Base-by-base conservation (phyloP, 2,797 vertebrate species). In the Channa striata region DNA sequence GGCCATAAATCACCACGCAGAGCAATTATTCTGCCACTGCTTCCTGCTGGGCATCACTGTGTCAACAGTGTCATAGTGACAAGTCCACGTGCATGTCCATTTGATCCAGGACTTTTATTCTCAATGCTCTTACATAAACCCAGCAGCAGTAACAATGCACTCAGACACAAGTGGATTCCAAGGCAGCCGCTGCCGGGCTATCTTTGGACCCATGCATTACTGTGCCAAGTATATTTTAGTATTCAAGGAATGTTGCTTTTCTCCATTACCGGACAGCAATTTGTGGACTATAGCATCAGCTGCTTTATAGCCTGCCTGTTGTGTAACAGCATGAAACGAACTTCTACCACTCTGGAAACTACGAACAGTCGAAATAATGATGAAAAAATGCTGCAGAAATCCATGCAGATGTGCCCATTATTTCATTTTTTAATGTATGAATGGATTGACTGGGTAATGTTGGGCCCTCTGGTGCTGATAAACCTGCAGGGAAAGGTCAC, bases 161-260 rank as follows among this genome's bases (percentile, higher is more conserved):
- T 68, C 52, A 43, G 52, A 25, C 44, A 57, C 43, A 11, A 62
- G 54, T 64, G 72, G 60, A 66, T 71, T 64, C 48, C 39, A 20
- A 8, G 53, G 70, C 78, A 19, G 71, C 5, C 7, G 62, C 80
- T 36, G 71, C 79, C 33, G 74, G 48, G 50, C 80, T 81, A 65
- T 87, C 73, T 81, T 80, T 85, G 76, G 84, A 68, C 70, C 2
- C 19, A 51, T 34, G 66, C 57, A 11, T 57, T 49, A 4, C 53
- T 9, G 60, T 42, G 71, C 70, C 64, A 56, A 68, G 51, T 54
- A 49, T 40, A 39, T 77, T 81, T 78, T 6, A 82, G 72, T 68
- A 60, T 80, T 74, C 65, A 43, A 77, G 70, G 74, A 87, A 85
- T 68, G 80, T 52, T 48, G 72, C 43, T 69, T 60, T 71, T 74